Conservation (phyloP, 2,888 invertebrate species). For the Pelosia muscerda region DNA sequence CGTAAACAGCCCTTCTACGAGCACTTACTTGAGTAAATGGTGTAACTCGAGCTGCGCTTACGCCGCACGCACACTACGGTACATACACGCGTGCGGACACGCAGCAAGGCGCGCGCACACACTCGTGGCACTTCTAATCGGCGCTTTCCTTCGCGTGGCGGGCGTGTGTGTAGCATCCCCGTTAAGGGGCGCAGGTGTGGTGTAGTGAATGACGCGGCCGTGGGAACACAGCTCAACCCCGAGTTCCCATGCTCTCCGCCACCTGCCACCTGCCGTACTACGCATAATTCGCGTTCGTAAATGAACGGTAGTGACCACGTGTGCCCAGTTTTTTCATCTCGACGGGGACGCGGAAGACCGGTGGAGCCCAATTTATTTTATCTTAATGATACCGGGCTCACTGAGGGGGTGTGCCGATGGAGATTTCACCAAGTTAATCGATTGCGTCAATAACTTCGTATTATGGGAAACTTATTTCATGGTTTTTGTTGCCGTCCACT, state of each 20-base stretch:
- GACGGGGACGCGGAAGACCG: constrained; percentile 80
- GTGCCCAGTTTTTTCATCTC: constrained; percentile 77
- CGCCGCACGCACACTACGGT: constrained; percentile 44
- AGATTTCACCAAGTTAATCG: constrained; percentile 72
- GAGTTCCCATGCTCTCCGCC: constrained; percentile 80
- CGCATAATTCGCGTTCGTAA: constrained; percentile 87
- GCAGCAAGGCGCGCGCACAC: constrained; percentile 59
- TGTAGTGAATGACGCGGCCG: constrained; percentile 82
- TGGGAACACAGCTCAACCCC: constrained; percentile 83
- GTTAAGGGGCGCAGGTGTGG: constrained; percentile 85
- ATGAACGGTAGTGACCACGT: constrained; percentile 87
- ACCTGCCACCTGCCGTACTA: constrained; percentile 86
- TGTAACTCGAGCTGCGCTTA: constrained; percentile 63
- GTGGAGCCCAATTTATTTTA: constrained; percentile 81
- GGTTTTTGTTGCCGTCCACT: constrained; percentile 35
- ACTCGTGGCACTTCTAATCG: constrained; percentile 72
- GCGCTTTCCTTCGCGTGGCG: constrained; percentile 83
- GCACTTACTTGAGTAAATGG: constrained; percentile 68
- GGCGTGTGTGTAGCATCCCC: constrained; percentile 83
- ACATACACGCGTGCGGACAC: constrained; percentile 48
- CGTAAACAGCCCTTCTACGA: constrained; percentile 69
- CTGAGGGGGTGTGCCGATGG: constrained; percentile 54
- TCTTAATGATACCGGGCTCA: constrained; percentile 69
- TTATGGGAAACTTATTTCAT: constrained; percentile 46
- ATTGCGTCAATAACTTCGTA: constrained; percentile 59